phyloP scores from a whole-genome alignment of 2,888 invertebrate species.

The Charanyca ferruginea region DNA sequence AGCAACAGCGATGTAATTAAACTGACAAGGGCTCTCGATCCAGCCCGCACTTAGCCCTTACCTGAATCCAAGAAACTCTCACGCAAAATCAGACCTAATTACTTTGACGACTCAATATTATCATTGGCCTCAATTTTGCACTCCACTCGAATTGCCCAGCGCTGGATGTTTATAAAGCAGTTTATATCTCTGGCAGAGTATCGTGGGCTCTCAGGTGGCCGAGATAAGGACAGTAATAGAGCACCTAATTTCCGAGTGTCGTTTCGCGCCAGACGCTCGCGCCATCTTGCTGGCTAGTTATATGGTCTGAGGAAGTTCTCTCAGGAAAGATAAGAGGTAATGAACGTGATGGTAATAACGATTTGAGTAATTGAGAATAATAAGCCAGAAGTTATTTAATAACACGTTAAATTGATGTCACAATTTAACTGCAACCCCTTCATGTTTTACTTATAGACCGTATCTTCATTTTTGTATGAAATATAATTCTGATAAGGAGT shows the following conservation, averaged over 20 bases:
- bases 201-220: conserved; percentile 49
- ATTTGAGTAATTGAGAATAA: conserved; percentile 33
- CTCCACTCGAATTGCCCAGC: conserved; percentile 21
- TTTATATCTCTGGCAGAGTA: conserved; percentile 42
- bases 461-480: not conserved
- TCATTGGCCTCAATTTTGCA: conserved; percentile 35
- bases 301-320: conserved; percentile 23
- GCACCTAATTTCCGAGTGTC: conserved; percentile 67
- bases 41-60: not conserved
- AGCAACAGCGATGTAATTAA: conserved; percentile 11
- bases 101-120: conserved; percentile 23
- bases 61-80: conserved; percentile 21
- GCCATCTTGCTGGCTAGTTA: conserved; percentile 31
- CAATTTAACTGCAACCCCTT: not conserved
- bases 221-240: conserved; percentile 66
- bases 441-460: not conserved
- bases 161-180: conserved; percentile 46
- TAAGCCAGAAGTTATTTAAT: not conserved
- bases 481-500: conserved; percentile 8
- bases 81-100: conserved; percentile 30
- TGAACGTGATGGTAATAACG: conserved; percentile 30
- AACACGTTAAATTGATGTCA: too few relatives aligned
- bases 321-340: conserved; percentile 30
- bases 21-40: conserved; percentile 10
- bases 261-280: conserved; percentile 53